Evolutionary conservation across 2,797 vertebrate species (phyloP).

Genomic region (Phoeniculus purpureus): DNA sequence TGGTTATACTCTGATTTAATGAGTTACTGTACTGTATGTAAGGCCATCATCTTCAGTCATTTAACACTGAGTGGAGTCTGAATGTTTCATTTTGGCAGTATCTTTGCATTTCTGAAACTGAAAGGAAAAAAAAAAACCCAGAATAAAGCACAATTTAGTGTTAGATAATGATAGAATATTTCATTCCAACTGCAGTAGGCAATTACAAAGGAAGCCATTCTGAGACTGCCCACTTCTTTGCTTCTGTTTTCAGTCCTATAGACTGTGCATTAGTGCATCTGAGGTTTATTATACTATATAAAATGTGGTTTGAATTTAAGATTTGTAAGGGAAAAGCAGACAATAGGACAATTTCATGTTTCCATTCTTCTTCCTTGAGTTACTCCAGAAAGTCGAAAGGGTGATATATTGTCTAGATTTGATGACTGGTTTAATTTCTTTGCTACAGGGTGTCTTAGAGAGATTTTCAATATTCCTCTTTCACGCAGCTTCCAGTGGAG

Average conservation of each 20-base stretch:
- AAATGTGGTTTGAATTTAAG: conserved; percentile 24
- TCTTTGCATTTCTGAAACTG: conserved; percentile 11
- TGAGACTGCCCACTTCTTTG: conserved; percentile 47
- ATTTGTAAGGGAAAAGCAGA: conserved; percentile 13
- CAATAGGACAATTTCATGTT: conserved; percentile 17
- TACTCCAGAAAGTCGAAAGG: background rate
- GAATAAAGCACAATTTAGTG: conserved; percentile 26
- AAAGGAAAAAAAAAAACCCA: background rate
- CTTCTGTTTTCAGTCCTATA: conserved; percentile 9
- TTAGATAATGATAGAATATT: background rate
- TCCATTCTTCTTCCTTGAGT: background rate
- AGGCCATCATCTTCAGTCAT: conserved; percentile 25
- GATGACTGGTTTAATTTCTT: background rate
- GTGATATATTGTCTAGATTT: conserved; percentile 6
- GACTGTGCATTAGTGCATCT: conserved; percentile 17
- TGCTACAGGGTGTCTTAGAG: background rate
- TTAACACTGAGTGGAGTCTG: background rate
- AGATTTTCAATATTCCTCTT: background rate
- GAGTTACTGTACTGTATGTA: background rate
- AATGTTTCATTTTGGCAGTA: conserved; percentile 16
- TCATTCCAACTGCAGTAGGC: conserved; percentile 37
- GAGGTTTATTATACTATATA: conserved; percentile 27
- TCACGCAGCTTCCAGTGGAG: background rate
- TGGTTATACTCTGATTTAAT: conserved; percentile 56
- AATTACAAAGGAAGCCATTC: conserved; percentile 57